Evolutionary conservation across 2,113 vertebrate species (phyloP).

Genomic region (Callospermophilus lateralis): DNA sequence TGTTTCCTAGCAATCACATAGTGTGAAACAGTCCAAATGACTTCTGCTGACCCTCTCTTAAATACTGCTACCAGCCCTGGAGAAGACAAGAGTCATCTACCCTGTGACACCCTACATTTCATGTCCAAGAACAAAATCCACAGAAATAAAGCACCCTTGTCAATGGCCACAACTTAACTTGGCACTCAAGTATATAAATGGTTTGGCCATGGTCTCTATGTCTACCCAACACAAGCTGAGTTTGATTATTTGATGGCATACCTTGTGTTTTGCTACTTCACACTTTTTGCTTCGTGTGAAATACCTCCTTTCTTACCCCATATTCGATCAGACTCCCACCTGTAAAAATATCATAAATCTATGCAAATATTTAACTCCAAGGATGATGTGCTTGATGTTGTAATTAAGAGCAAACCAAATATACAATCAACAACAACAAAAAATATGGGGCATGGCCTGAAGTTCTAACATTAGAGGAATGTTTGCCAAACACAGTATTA

Average conservation of each 20-base stretch:
- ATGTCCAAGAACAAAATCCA: not conserved
- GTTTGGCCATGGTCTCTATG: not conserved
- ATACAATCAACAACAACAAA: not conserved
- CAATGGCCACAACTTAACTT: not conserved
- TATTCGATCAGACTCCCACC: not conserved
- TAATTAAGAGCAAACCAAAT: constrained; percentile 16
- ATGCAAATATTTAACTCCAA: not conserved
- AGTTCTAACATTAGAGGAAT: not conserved
- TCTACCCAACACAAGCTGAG: not conserved
- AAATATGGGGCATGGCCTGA: not conserved
- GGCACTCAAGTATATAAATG: not conserved
- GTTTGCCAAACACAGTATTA: not conserved
- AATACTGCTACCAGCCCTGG: not conserved
- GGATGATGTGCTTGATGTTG: not conserved
- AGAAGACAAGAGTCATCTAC: not conserved
- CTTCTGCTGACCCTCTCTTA: not conserved
- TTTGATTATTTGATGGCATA: not conserved
- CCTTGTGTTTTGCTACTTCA: not conserved
- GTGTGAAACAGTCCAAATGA: not conserved
- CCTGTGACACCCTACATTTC: not conserved
- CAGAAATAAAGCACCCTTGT: not conserved
- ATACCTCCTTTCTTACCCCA: not conserved
- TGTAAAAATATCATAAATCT: not conserved
- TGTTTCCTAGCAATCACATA: not conserved
- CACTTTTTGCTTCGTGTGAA: not conserved